A percentile compares a stretch with the other conserved stretches of the same genome.
Conservation (phyloP, 2,797 vertebrate genomes). For the Petrocephalus schoutedeni region DNA sequence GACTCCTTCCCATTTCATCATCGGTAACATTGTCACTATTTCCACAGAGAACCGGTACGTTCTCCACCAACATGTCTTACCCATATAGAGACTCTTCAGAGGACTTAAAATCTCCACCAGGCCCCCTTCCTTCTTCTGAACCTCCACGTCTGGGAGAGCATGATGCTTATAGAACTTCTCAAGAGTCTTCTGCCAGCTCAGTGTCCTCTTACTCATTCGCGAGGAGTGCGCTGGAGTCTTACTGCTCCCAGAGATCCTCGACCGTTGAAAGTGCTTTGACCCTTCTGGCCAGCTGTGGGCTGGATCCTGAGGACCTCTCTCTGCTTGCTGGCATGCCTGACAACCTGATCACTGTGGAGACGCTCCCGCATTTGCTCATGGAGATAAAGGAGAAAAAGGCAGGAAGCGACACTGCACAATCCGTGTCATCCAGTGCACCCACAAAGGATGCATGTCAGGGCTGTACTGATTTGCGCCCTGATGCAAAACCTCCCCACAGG, state of each 20-base stretch:
- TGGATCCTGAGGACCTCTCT: constrained; percentile 56
- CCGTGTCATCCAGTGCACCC: neutral
- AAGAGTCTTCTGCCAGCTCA: neutral
- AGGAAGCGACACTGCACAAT: neutral
- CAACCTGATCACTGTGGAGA: constrained; percentile 56
- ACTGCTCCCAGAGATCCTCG: constrained; percentile 20
- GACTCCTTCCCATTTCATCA: constrained; percentile 39
- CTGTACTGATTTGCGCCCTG: neutral
- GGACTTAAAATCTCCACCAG: constrained; percentile 29
- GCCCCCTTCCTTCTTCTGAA: constrained; percentile 27
- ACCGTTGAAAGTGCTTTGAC: constrained; percentile 39
- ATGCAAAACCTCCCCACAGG: constrained; percentile 24
- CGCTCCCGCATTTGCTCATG: constrained; percentile 55
- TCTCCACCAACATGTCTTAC: constrained; percentile 52
- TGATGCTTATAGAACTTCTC: constrained; percentile 28
- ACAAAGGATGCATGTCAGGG: constrained; percentile 29
- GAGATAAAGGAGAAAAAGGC: constrained; percentile 55
- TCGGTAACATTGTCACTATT: constrained; percentile 40
- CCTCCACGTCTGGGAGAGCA: neutral
- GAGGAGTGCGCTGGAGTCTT: constrained; percentile 29
- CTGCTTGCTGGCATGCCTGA: constrained; percentile 60
- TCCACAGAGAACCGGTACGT: constrained; percentile 44
- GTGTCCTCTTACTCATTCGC: constrained; percentile 19
- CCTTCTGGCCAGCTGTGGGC: constrained; percentile 61
- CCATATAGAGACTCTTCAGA: constrained; percentile 34